These are phyloP conservation scores for Urocolius indicus DNA, from an alignment of 2,113 vertebrate genomes.

Conservation along the genomic window DNA sequence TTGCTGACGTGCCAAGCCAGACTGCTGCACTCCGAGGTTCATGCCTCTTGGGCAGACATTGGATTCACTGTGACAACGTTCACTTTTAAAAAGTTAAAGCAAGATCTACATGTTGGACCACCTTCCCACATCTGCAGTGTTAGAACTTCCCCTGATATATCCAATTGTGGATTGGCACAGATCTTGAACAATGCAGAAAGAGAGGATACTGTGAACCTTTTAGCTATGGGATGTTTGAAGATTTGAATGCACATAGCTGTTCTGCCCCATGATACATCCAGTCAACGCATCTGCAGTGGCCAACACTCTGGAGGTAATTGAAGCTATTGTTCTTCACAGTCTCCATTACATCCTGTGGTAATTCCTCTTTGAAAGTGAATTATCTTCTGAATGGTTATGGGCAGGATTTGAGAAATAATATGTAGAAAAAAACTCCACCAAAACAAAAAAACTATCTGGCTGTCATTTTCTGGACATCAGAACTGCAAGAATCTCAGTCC, in stretches of 20 bases:
- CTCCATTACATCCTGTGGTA: neutral
- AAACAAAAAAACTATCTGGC: neutral
- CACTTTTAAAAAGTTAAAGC: neutral
- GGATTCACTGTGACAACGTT: neutral
- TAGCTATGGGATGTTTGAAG: neutral
- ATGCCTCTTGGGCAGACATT: neutral
- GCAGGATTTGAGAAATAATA: neutral
- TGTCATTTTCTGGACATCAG: neutral
- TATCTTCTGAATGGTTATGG: neutral
- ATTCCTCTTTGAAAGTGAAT: neutral
- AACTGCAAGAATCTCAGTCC: neutral
- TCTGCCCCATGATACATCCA: neutral
- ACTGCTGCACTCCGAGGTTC: neutral
- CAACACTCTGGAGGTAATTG: neutral
- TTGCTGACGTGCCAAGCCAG: neutral
- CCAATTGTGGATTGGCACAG: neutral
- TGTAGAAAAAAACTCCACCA: neutral
- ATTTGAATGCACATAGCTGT: neutral
- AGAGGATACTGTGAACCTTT: neutral
- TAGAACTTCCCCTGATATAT: neutral
- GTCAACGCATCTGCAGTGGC: neutral
- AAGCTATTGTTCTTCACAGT: neutral
- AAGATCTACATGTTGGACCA: neutral
- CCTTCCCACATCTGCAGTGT: neutral
- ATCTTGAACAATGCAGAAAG: neutral